A percentile compares a stretch with the other conserved stretches of the same genome.
phyloP scores from a whole-genome alignment of 2,113 vertebrate species.

The Bubo bubo region DNA sequence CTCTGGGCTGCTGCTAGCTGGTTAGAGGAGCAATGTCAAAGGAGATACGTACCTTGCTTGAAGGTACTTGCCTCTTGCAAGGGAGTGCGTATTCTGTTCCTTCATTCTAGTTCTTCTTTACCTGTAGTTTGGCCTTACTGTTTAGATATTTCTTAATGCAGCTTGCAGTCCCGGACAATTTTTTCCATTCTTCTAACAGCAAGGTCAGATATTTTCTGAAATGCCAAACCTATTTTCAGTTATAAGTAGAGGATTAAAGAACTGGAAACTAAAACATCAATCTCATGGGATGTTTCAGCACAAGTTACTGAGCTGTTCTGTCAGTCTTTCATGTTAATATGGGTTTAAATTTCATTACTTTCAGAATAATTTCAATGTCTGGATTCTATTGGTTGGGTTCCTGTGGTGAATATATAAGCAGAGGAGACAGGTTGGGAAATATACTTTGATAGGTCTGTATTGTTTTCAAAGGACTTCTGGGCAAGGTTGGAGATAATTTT shows the following conservation, averaged over 20 bases:
- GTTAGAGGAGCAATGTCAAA: background rate
- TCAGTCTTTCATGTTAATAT: background rate
- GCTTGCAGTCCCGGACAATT: background rate
- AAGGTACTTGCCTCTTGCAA: background rate
- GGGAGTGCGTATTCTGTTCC: background rate
- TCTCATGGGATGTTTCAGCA: background rate
- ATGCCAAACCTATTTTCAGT: background rate
- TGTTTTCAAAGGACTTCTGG: background rate
- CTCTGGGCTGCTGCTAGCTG: background rate
- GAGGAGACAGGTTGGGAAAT: background rate
- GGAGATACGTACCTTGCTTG: background rate
- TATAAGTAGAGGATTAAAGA: background rate
- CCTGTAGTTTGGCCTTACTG: background rate
- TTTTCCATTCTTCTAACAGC: background rate
- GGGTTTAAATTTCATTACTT: background rate
- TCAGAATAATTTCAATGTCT: background rate
- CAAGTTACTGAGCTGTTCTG: background rate
- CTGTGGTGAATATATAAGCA: background rate
- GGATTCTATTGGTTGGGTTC: background rate
- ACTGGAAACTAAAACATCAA: background rate
- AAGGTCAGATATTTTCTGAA: background rate
- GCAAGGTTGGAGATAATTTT: background rate
- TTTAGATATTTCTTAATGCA: background rate
- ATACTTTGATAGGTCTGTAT: background rate
- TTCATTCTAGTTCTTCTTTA: background rate